phyloP scores from a whole-genome alignment of 2,797 vertebrate genomes.

The Argentina silus region DNA sequence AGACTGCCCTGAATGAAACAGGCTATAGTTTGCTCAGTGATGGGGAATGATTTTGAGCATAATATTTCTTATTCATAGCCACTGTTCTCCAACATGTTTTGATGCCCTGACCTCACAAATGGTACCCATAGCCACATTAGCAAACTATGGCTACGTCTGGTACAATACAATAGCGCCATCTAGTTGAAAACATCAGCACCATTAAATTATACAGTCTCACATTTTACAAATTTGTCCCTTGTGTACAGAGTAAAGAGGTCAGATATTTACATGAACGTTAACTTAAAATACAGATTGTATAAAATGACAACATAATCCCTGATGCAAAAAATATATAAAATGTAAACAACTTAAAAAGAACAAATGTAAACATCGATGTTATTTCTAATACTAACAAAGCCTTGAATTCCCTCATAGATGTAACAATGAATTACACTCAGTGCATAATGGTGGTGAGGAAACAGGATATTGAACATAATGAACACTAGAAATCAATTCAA shows the following conservation, averaged over 20 bases:
- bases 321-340: conserved; percentile 58
- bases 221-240: conserved; percentile 71
- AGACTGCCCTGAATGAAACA: conserved; percentile 32
- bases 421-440: conserved; percentile 58
- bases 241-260: conserved; percentile 60
- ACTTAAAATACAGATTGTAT: conserved; percentile 56
- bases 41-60: conserved; percentile 46
- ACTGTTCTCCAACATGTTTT: conserved; percentile 33
- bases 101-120: conserved; percentile 57
- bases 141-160: conserved; percentile 49
- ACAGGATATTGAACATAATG: conserved; percentile 37
- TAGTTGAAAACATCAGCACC: conserved; percentile 78
- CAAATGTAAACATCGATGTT: conserved; percentile 51
- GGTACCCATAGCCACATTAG: conserved; percentile 67
- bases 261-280: conserved; percentile 71
- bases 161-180: conserved; percentile 64
- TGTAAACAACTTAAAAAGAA: conserved; percentile 44
- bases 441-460: conserved; percentile 57
- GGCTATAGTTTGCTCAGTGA: conserved; percentile 33
- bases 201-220: conserved; percentile 77
- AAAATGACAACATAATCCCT: conserved; percentile 67
- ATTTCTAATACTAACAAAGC: conserved; percentile 29
- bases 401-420: conserved; percentile 40
- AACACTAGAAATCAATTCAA: conserved; percentile 8
- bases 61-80: conserved; percentile 70